Evolutionary conservation across 2,888 invertebrate genomes (phyloP), one percentile per base, ranked within the genome.

Genomic region (Penaeus monodon): DNA sequence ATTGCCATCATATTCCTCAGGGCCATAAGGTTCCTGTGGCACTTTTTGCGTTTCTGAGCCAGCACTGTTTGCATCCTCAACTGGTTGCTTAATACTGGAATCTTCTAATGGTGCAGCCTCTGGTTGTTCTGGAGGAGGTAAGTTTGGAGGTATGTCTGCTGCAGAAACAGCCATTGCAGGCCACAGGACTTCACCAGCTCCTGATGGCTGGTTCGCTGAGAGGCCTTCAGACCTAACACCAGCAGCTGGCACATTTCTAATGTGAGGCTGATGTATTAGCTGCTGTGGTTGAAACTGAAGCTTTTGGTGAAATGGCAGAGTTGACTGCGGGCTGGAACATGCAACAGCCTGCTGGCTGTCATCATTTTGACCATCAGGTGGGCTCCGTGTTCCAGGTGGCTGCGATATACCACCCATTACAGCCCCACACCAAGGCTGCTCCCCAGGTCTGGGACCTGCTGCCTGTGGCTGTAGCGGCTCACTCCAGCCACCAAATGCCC

Each of bases 341-440:
- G 86, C 76, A 77, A 81, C 87, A 49, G 87, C 68, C 20, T 73
- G 77, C 49, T 78, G 81, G 24, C 84, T 64, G 29, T 88, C 88
- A 73, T 89, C 89, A 78, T 89, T 86, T 33, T 88, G 88, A 17
- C 88, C 88, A 29, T 89, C 88, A 17, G 89, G 88, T 22, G 89
- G 85, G 77, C 88, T 88, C 12, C 89, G 86, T 38, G 82, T 83
- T 6, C 84, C 87, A 57, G 89, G 87, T 6, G 86, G 86, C 64
- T 86, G 86, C 10, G 78, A 49, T 27, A 63, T 73, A 64, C 70
- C 73, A 17, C 76, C 73, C 24, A 73, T 38, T 29, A 63, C 65
- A 27, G 66, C 63, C 10, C 80, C 80, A 80, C 80, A 80, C 85
- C 85, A 85, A 24, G 76, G 77, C 24, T 74, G 82, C 76, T 33